phyloP scores from a whole-genome alignment of 2,888 invertebrate species.

The Emmelina monodactyla region DNA sequence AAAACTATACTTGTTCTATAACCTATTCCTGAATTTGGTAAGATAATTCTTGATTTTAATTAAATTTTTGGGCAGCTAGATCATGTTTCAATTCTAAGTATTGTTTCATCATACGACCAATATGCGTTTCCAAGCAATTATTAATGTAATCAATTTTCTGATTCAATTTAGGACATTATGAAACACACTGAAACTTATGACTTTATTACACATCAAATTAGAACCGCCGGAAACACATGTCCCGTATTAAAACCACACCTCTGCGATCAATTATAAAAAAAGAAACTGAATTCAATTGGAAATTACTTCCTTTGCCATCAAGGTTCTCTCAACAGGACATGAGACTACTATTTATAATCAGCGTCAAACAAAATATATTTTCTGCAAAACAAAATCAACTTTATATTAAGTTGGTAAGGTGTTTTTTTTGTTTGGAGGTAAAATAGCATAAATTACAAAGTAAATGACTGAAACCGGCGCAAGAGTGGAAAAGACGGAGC shows the following conservation, averaged over 20 bases:
- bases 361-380: too few species aligned
- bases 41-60: too few species aligned
- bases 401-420: slow-evolving; percentile 2
- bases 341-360: too few species aligned
- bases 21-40: too few species aligned
- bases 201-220: slow-evolving; percentile 4
- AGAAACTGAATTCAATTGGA: slow-evolving; percentile 31
- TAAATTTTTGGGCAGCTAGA: too few species aligned
- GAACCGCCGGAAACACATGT: slow-evolving; percentile 12
- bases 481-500: slow-evolving; percentile 39
- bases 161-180: too few species aligned
- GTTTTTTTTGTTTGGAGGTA: slow-evolving; percentile 14
- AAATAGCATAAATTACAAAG: slow-evolving; percentile 32
- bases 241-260: slow-evolving; percentile 16
- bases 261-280: neutral
- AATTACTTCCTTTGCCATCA: slow-evolving; percentile 40
- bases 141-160: too few species aligned
- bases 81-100: too few species aligned
- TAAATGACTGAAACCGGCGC: slow-evolving; percentile 29
- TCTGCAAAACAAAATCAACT: slow-evolving; percentile 1
- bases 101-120: too few species aligned
- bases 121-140: too few species aligned
- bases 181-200: neutral
- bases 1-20: too few species aligned
- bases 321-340: slow-evolving; percentile 51